These are phyloP conservation scores for Butastur rufipennis DNA, from an alignment of 2,113 vertebrate genomes.

Conservation along the genomic window DNA sequence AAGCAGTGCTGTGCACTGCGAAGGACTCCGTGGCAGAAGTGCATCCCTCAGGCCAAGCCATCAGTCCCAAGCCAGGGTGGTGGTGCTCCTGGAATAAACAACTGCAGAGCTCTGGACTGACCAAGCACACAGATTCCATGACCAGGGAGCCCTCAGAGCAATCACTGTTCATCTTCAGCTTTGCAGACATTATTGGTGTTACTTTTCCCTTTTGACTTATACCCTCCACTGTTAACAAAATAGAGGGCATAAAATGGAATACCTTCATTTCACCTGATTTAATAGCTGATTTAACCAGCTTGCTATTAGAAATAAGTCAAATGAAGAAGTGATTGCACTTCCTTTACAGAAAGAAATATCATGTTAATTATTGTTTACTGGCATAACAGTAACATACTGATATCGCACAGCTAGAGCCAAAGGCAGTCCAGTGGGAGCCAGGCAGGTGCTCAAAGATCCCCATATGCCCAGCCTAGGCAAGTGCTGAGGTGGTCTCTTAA, in stretches of 20 bases:
- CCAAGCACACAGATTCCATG: rapidly evolving
- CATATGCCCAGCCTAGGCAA: neutral
- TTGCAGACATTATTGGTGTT: neutral
- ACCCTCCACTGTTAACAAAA: neutral
- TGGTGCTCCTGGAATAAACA: neutral
- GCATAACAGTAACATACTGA: neutral
- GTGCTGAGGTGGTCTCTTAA: neutral
- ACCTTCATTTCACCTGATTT: neutral
- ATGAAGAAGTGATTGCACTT: neutral
- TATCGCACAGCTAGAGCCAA: neutral
- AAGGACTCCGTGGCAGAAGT: neutral
- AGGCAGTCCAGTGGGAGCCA: neutral
- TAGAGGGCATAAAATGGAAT: neutral
- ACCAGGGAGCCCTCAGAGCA: neutral
- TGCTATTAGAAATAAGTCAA: neutral
- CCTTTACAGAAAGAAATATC: neutral
- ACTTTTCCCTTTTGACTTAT: neutral
- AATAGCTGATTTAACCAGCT: neutral
- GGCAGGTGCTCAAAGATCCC: neutral
- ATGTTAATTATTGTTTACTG: neutral
- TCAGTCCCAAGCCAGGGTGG: neutral
- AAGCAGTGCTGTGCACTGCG: neutral
- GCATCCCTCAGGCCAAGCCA: neutral
- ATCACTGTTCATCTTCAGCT: neutral
- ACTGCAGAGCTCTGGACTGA: neutral